These are phyloP conservation scores for Enteromius thamalakanensis DNA, from an alignment of 2,797 vertebrate genomes.

Conservation along the genomic window DNA sequence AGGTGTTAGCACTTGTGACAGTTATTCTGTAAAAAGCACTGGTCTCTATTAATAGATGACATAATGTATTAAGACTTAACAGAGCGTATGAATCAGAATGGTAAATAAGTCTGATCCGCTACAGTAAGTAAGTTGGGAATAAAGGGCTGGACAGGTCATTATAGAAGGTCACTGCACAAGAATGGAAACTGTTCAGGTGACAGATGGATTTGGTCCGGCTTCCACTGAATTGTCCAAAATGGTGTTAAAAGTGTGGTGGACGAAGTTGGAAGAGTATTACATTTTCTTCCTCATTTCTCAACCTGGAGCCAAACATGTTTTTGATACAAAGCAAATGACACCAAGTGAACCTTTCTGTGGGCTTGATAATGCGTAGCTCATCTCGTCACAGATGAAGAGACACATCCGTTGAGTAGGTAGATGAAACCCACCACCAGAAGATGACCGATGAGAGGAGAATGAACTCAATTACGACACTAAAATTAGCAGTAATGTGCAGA, in stretches of 20 bases:
- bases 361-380: not conserved
- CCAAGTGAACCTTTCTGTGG: not conserved
- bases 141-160: not conserved
- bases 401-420: conserved; percentile 34
- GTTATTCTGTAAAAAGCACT: conserved; percentile 6
- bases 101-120: not conserved
- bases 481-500: conserved; percentile 10
- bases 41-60: conserved; percentile 4
- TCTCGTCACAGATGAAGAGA: not conserved
- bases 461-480: conserved; percentile 22
- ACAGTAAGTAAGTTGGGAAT: not conserved
- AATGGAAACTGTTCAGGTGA: not conserved
- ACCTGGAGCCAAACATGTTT: conserved; percentile 3
- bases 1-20: not conserved
- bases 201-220: not conserved
- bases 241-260: not conserved
- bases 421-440: conserved; percentile 3
- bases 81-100: not conserved
- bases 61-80: not conserved
- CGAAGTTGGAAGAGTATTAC: not conserved
- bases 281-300: not conserved
- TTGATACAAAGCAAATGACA: not conserved
- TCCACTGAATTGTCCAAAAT: not conserved
- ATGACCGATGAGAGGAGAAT: conserved; percentile 30
- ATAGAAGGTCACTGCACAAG: not conserved